phyloP scores from a whole-genome alignment of 2,888 invertebrate species.

The Drosophila lutescens region DNA sequence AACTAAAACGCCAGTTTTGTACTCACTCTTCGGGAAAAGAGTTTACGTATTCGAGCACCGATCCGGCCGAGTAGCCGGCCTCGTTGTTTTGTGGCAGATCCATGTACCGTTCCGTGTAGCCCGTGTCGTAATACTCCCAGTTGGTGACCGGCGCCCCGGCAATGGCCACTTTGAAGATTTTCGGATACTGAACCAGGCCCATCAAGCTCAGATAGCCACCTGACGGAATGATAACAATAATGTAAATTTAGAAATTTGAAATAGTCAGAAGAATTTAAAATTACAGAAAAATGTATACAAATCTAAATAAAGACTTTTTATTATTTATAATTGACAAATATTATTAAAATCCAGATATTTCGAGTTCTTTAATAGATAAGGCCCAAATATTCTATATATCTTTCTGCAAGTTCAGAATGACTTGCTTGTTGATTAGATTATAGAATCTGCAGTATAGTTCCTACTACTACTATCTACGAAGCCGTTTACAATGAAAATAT shows the following conservation, averaged over 20 bases:
- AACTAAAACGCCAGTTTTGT: not conserved
- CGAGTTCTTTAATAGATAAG: not conserved
- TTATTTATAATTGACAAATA: not conserved
- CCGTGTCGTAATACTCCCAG: constrained; percentile 99
- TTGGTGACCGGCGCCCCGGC: constrained; percentile 99
- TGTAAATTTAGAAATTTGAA: no score
- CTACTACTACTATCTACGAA: no score
- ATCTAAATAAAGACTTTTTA: no score
- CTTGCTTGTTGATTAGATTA: not conserved
- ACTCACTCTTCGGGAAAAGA: constrained; percentile 96
- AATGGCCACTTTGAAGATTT: constrained; percentile 97
- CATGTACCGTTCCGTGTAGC: constrained; percentile 99
- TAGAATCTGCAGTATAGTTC: not conserved
- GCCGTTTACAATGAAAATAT: no score
- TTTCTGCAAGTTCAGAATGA: not conserved
- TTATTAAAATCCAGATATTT: not conserved
- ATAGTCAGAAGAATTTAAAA: no score
- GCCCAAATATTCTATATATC: not conserved
- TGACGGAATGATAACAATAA: constrained; percentile 66
- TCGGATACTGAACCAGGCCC: constrained; percentile 95
- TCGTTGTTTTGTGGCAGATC: constrained; percentile 91
- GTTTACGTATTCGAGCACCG: constrained; percentile 92
- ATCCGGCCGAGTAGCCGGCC: constrained; percentile 92
- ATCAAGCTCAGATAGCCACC: constrained; percentile 97
- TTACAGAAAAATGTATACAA: no score